Conservation (phyloP, 2,888 invertebrate genomes). For the Rhorus exstirpatorius region DNA sequence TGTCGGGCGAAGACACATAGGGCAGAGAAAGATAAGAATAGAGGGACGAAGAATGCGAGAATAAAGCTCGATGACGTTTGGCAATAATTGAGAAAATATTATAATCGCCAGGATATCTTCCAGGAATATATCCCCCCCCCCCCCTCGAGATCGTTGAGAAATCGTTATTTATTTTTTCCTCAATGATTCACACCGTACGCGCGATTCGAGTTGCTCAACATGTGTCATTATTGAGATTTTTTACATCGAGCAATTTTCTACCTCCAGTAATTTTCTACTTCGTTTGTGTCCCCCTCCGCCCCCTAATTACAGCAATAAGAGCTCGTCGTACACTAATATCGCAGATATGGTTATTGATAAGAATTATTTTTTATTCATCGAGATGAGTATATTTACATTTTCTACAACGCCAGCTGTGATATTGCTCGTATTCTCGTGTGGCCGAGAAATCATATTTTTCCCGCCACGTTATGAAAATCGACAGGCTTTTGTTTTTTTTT, state of each 20-base stretch:
- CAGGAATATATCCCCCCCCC: constrained; percentile 67
- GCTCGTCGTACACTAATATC: constrained; percentile 8
- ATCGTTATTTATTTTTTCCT: constrained; percentile 66
- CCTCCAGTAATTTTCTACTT: constrained; percentile 72
- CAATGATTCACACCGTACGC: constrained; percentile 73
- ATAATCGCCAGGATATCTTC: constrained; percentile 66
- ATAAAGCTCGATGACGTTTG: not conserved
- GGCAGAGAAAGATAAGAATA: not conserved
- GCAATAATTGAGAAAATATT: constrained; percentile 69
- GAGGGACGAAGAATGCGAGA: not conserved
- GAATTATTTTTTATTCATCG: constrained; percentile 30
- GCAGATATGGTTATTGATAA: constrained; percentile 25
- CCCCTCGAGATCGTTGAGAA: constrained; percentile 70
- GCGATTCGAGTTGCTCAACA: constrained; percentile 48
- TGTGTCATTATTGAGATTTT: constrained; percentile 69
- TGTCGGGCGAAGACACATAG: not conserved
- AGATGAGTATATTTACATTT: not conserved
- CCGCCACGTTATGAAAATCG: not conserved
- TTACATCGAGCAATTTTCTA: no score
- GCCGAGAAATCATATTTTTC: not conserved
- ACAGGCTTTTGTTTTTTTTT: not conserved
- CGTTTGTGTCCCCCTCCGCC: constrained; percentile 65
- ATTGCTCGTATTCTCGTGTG: not conserved
- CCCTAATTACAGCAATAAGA: constrained; percentile 52
- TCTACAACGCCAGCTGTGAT: not conserved